phyloP scores from a whole-genome alignment of 2,888 invertebrate species.

The Orgyia antiqua region DNA sequence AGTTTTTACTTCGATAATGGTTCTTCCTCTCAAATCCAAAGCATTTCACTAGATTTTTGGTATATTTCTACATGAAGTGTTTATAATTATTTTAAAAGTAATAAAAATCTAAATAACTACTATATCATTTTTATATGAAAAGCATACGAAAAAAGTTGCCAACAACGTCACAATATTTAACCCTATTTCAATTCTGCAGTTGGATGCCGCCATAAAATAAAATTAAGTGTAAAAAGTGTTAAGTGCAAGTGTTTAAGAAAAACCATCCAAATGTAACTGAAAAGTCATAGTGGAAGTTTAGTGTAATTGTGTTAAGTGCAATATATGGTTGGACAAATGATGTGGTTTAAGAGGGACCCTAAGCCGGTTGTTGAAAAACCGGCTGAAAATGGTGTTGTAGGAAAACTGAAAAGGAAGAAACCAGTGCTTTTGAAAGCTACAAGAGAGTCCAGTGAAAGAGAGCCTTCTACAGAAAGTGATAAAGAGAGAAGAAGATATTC shows the following conservation, averaged over 20 bases:
- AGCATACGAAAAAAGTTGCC: no score
- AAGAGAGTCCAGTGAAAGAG: slow-evolving; percentile 67
- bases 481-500: slow-evolving; percentile 67
- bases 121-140: no score
- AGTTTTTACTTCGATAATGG: no score
- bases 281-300: slow-evolving; percentile 13
- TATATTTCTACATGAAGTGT: no score
- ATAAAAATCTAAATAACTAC: no score
- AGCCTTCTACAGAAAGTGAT: slow-evolving; percentile 68
- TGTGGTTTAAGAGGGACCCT: slow-evolving; percentile 72
- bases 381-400: slow-evolving; percentile 54
- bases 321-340: slow-evolving; percentile 48
- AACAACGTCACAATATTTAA: slow-evolving; percentile 30
- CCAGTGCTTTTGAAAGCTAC: slow-evolving; percentile 56
- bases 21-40: no score
- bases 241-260: slow-evolving; percentile 7
- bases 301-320: slow-evolving; percentile 8
- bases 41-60: no score
- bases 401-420: slow-evolving; percentile 63
- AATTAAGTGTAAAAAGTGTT: slow-evolving; percentile 9
- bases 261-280: slow-evolving; percentile 11
- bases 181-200: slow-evolving; percentile 22
- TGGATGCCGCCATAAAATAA: slow-evolving; percentile 19
- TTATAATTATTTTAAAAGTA: no score
- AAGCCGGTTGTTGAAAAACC: slow-evolving; percentile 55